Conservation (phyloP, 2,797 vertebrate species). For the Chloroceryle inda region DNA sequence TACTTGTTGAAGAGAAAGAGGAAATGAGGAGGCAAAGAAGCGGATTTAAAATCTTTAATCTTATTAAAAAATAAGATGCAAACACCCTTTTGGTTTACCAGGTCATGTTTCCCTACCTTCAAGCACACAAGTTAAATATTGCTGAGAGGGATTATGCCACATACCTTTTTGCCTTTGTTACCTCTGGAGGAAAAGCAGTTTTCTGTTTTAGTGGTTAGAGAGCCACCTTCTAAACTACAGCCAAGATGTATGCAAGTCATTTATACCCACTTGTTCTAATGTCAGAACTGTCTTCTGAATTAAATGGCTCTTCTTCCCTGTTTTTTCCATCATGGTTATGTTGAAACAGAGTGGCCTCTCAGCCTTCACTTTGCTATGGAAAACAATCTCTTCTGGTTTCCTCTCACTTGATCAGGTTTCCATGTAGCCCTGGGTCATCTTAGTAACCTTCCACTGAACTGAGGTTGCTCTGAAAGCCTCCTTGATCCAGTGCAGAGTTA, state of each 20-base stretch:
- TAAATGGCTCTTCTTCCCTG: constrained; percentile 18
- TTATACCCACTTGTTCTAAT: constrained; percentile 26
- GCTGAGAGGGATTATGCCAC: not conserved
- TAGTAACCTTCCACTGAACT: constrained; percentile 23
- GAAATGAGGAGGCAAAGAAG: not conserved
- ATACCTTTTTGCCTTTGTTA: not conserved
- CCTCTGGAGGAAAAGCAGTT: not conserved
- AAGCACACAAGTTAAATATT: not conserved
- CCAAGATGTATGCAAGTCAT: not conserved
- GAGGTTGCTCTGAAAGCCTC: constrained; percentile 29
- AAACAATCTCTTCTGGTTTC: constrained; percentile 64
- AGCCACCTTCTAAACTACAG: not conserved
- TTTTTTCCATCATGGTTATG: constrained; percentile 53
- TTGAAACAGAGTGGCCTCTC: constrained; percentile 55
- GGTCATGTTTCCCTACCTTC: not conserved
- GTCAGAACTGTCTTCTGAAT: constrained; percentile 4
- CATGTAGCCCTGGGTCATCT: not conserved
- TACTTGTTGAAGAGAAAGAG: not conserved
- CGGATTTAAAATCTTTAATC: not conserved
- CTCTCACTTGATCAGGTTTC: constrained; percentile 54
- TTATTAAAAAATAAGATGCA: not conserved
- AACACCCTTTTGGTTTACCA: not conserved
- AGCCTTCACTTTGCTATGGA: constrained; percentile 26
- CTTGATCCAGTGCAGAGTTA: not conserved
- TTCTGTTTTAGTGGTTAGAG: constrained; percentile 6